phyloP scores from a whole-genome alignment of 2,113 vertebrate species.

The Drymodes brunneopygia region DNA sequence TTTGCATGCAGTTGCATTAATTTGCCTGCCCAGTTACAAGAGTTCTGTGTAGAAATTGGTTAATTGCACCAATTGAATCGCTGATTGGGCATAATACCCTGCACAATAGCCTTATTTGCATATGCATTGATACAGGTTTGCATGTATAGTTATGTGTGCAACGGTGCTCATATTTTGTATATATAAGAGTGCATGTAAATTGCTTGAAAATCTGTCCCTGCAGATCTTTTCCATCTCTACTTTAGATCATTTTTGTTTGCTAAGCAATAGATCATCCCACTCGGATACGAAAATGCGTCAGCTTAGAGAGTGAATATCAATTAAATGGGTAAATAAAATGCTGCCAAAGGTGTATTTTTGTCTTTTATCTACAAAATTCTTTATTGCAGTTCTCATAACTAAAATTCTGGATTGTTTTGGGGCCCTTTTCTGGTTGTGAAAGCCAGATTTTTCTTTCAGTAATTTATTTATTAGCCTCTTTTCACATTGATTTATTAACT shows the following conservation, averaged over 20 bases:
- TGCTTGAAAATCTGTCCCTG: constrained; percentile 37
- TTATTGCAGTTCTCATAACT: neutral
- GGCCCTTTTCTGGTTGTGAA: neutral
- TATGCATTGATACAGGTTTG: neutral
- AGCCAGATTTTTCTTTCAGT: neutral
- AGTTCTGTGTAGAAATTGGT: constrained; percentile 30
- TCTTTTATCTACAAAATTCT: neutral
- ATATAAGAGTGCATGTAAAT: constrained; percentile 19
- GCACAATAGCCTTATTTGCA: constrained; percentile 44
- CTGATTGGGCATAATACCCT: constrained; percentile 36
- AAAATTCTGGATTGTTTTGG: neutral
- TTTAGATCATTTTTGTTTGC: constrained; percentile 39
- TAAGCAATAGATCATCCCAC: constrained; percentile 41
- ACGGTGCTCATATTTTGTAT: constrained; percentile 2
- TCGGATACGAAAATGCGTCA: neutral
- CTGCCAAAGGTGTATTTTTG: constrained; percentile 33
- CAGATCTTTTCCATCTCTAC: constrained; percentile 33
- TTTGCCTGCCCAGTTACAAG: constrained; percentile 23
- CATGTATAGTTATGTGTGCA: constrained; percentile 29
- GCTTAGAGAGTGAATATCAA: constrained; percentile 19
- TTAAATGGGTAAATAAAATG: constrained; percentile 54
- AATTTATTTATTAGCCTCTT: neutral
- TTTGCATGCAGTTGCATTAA: constrained; percentile 27
- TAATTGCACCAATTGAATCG: constrained; percentile 41
- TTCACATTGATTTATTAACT: neutral